Percentiles rank a stretch among this genome's conserved stretches.
phyloP scores from a whole-genome alignment of 2,113 vertebrate species.

The Crotalus helleri region DNA sequence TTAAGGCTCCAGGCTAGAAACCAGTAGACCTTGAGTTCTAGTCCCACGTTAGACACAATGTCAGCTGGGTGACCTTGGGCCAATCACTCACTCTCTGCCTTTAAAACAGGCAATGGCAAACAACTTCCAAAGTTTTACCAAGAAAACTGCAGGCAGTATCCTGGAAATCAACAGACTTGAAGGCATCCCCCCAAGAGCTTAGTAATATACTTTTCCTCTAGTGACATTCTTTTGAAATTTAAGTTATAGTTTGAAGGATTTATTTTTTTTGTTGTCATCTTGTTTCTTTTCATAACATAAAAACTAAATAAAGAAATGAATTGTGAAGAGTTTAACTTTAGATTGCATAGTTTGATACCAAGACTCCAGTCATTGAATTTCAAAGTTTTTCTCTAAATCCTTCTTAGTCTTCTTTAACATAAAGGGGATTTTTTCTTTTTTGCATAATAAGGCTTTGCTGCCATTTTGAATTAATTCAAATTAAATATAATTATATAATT shows the following conservation, averaged over 20 bases:
- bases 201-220: background rate
- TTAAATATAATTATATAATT: background rate
- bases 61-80: background rate
- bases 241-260: background rate
- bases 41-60: background rate
- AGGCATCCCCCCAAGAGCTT: background rate
- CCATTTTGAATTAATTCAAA: background rate
- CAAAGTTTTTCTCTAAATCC: background rate
- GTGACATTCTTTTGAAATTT: background rate
- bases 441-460: background rate
- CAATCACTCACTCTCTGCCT: background rate
- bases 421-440: background rate
- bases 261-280: background rate
- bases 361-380: background rate
- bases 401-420: background rate
- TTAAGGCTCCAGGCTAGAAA: background rate
- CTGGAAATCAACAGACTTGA: background rate
- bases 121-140: background rate
- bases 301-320: background rate
- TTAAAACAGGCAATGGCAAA: background rate
- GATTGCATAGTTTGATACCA: background rate
- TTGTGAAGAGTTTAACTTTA: background rate
- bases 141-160: background rate
- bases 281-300: background rate
- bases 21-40: background rate